Conservation (phyloP, 2,888 invertebrate genomes). For the Mechanitis messenoides region DNA sequence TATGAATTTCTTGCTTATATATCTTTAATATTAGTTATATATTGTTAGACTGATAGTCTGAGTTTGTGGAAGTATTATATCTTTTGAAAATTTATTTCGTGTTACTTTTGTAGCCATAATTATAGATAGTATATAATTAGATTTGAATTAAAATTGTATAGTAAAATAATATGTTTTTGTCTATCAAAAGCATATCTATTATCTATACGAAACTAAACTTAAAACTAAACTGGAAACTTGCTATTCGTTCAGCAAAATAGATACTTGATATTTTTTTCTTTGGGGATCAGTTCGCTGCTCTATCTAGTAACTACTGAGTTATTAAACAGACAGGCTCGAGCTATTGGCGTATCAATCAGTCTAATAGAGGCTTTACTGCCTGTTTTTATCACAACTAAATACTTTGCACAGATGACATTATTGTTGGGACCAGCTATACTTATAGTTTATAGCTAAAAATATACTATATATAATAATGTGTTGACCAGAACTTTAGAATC, state of each 20-base stretch:
- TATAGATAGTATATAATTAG: background rate
- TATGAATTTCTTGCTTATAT: conserved; percentile 52
- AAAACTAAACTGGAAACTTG: background rate
- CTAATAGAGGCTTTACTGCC: conserved; percentile 27
- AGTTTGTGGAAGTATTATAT: conserved; percentile 15
- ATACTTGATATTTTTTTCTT: background rate
- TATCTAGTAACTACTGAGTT: conserved; percentile 51
- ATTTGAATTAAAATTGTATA: background rate
- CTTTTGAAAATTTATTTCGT: too few relatives aligned
- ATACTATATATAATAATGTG: conserved; percentile 45
- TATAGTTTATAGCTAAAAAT: too few relatives aligned
- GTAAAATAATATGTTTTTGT: conserved; percentile 6
- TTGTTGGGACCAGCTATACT: conserved; percentile 47
- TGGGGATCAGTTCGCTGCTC: conserved; percentile 52
- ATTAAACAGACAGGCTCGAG: conserved; percentile 47
- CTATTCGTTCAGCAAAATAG: background rate
- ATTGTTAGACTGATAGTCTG: conserved; percentile 53
- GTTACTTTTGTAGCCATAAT: background rate
- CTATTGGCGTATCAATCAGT: conserved; percentile 35
- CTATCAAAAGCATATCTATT: too few relatives aligned
- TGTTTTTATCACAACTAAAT: conserved; percentile 44
- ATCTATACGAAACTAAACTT: background rate
- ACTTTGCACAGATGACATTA: conserved; percentile 40
- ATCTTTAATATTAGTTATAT: conserved; percentile 52
- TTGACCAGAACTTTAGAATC: conserved; percentile 60